These are phyloP conservation scores for Onychomys leucogaster DNA, from an alignment of 2,797 vertebrate genomes.

Conservation along the genomic window DNA sequence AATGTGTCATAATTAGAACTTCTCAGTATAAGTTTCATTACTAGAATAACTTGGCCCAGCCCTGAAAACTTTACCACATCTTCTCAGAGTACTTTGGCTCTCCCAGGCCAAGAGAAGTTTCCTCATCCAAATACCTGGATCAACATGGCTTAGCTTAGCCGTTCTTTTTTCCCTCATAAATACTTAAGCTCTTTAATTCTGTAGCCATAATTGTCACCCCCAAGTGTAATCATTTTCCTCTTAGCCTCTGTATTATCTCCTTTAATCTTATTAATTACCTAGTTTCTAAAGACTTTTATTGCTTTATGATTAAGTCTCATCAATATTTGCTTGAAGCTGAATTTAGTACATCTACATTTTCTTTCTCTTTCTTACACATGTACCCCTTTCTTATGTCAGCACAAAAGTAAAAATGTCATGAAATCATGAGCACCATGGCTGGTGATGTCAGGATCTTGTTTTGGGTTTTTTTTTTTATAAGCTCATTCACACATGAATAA, in stretches of 20 bases:
- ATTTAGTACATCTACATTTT: background rate
- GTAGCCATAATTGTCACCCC: slow-evolving; percentile 22
- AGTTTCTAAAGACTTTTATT: background rate
- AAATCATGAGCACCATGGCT: background rate
- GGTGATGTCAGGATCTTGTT: background rate
- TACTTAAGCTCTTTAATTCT: slow-evolving; percentile 45
- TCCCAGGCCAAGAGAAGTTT: background rate
- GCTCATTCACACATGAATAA: background rate
- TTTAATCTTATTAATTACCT: slow-evolving; percentile 27
- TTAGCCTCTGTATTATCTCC: background rate
- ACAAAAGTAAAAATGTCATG: background rate
- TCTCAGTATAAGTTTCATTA: background rate
- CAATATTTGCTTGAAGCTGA: slow-evolving; percentile 3
- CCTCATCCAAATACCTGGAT: background rate
- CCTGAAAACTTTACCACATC: background rate
- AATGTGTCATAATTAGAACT: background rate
- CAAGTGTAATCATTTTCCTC: slow-evolving; percentile 24
- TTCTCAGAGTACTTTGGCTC: background rate
- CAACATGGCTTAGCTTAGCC: slow-evolving; percentile 5
- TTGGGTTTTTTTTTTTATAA: background rate
- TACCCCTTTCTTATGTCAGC: background rate
- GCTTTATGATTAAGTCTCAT: slow-evolving; percentile 41
- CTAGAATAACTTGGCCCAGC: background rate
- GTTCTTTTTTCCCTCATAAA: background rate
- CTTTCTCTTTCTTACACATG: no score